Base-by-base conservation (phyloP, 2,113 vertebrate species). In the Hymenochirus boettgeri region DNA sequence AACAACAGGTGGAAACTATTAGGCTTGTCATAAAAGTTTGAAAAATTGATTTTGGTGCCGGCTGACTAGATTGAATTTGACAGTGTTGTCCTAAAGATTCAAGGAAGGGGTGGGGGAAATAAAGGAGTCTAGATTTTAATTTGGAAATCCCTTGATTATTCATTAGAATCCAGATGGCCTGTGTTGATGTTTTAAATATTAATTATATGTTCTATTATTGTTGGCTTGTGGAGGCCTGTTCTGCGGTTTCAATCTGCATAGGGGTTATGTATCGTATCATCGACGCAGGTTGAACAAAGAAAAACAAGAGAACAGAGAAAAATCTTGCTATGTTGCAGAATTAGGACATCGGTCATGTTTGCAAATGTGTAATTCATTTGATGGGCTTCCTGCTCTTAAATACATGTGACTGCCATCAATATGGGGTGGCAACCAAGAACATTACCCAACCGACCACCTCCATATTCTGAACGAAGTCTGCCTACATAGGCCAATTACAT, bases 1-100 rank as follows among this genome's bases (percentile, higher is more conserved):
- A 85, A 80, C 72, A 89, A 88, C 94, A 96, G 93, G 92, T 98
- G 95, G 93, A 80, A 96, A 77, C 91, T 80, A 96, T 98, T 98
- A 96, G 86, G 83, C 85, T 90, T 97, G 94, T 97, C 95, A 95
- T 92, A 96, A 67, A 95, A 91, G 90, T 93, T 96, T 96, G 95
- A 98, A 88, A 97, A 98, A 98, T 97, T 91, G 88, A 90, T 90
- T 83, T 79, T 76, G 90, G 92, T 86, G 82, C 65, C 54, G 70
- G 73, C 79, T 90, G 91, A 90, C 83, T 84, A 95, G 91, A 98
- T 96, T 95, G 90, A 80, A 91, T 83, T 87, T 94, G 94, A 96
- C 93, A 95, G 83, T 92, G 91, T 94, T 95, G 91, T 98, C 93
- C 92, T 93, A 91, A 87, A 91, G 90, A 86, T 89, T 90, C 86